Evolutionary conservation across 2,888 invertebrate species (phyloP), one percentile per base, ranked within the genome.

Genomic region (Bembecia ichneumoniformis): DNA sequence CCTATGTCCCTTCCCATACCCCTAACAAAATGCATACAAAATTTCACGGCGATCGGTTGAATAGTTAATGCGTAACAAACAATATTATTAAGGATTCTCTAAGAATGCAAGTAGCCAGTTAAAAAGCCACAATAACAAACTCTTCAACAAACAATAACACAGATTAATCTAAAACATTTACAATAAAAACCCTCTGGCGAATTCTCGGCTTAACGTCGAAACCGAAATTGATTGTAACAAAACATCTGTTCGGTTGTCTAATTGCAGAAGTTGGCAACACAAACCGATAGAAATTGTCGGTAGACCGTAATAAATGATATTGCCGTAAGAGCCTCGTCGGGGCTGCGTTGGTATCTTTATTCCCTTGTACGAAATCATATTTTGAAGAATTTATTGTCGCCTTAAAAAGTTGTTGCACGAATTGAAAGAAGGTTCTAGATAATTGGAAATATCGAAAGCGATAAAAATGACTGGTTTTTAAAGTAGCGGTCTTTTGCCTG

Each of bases 181-280:
- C 46, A 48, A 47, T 46, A 51, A 51, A 50, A 53, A 53, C 53
- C 50, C 53, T 47, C 34, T 49, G 34, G 13, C 13, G 13, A 13
- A 20, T 35, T 44, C 51, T 35, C 28, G 49, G 49, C 47, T 53
- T 49, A 36, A 49, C 49, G 49, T 53, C 46, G 43, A 35, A 49
- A 34, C 48, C 49, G 45, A 50, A 53, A 57, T 55, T 54, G 40
- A 40, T 40, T 40, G 40, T 40, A 40, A 40, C 40, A 40, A 40
- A 56, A 58, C 58, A 58, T 54, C 52, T 58, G 55, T 46, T 49
- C 15, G 51, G 17, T 52, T 50, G 52, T 55, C 50, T 62, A 62
- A 62, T 62, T 60, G 62, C 52, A 47, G 49, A 58, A 62, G 57
- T 62, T 60, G 45, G 50, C 35, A 40, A 40, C 55, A 58, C 54